phyloP scores from a whole-genome alignment of 2,113 vertebrate species.

The Protomyctophum bolini region DNA sequence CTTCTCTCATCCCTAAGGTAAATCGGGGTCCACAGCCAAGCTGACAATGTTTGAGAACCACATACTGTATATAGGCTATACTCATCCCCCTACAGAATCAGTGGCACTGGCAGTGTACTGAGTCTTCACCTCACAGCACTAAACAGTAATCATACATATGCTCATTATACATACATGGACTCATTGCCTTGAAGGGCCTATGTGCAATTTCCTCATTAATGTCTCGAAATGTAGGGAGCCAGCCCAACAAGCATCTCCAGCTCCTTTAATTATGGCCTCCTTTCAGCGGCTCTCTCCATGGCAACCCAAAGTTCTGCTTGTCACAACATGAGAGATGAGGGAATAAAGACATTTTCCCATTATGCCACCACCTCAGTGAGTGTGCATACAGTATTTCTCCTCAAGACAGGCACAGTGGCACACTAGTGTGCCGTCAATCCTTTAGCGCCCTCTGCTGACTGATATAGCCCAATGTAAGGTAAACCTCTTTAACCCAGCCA shows the following conservation, averaged over 20 bases:
- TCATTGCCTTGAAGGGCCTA: conserved; percentile 53
- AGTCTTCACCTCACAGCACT: conserved; percentile 26
- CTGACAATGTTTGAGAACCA: not conserved
- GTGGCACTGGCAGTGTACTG: conserved; percentile 13
- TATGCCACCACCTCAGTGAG: conserved; percentile 40
- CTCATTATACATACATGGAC: conserved; percentile 29
- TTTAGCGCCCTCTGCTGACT: conserved; percentile 62
- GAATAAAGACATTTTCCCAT: conserved; percentile 68
- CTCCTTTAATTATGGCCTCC: conserved; percentile 63
- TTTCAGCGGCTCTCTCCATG: conserved; percentile 65
- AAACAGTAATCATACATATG: conserved; percentile 40
- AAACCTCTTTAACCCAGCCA: not conserved
- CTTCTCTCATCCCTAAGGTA: no score
- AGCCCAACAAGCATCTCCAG: conserved; percentile 50
- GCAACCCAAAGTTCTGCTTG: conserved; percentile 72
- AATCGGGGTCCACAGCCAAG: not conserved
- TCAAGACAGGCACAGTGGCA: conserved; percentile 32
- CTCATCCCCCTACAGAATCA: conserved; percentile 20
- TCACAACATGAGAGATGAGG: conserved; percentile 63
- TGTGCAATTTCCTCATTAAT: conserved; percentile 65
- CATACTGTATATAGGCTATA: not conserved
- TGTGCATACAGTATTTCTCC: conserved; percentile 36
- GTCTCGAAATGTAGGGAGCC: conserved; percentile 59
- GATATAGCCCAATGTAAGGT: not conserved
- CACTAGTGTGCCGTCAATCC: conserved; percentile 17